Evolutionary conservation across 2,888 invertebrate species (phyloP), one percentile per base, ranked within the genome.

Genomic region (Parochlus steinenii): DNA sequence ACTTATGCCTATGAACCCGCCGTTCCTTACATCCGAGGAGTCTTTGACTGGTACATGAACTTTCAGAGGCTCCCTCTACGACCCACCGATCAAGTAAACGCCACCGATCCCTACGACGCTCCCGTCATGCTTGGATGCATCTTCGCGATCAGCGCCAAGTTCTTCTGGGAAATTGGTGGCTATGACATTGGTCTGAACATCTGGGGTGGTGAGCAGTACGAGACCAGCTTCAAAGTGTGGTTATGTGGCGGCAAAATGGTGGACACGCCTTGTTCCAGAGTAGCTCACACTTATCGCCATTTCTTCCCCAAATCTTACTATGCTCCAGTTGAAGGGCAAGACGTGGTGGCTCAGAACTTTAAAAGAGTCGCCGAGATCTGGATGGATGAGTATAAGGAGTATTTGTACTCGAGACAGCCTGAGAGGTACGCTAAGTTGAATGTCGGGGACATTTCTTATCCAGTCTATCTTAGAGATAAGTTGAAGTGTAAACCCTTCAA

Each of bases 161-260:
- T 85, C 64, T 97, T 97, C 60, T 93, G 92, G 92, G 85, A 92
- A 55, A 58, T 97, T 25, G 95, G 90, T 3, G 95, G 93, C 0
- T 90, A 90, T 49, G 90, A 90, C 51, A 76, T 78, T 37, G 86
- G 86, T 0, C 61, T 90, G 2, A 87, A 92, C 49, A 93, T 95
- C 44, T 95, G 95, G 95, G 95, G 95, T 15, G 95, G 93, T 1
- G 95, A 95, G 55, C 95, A 95, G 55, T 95, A 92, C 50, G 95
- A 95, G 52, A 65, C 95, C 10, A 92, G 92, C 41, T 95, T 95
- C 51, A 93, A 93, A 69, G 76, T 92, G 35, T 92, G 93, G 92
- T 89, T 90, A 61, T 93, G 92, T 54, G 87, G 87, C 10, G 92
- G 92, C 0, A 69, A 72, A 45, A 77, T 93, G 80, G 63, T 80